These are phyloP conservation scores for Athene noctua DNA, from an alignment of 2,113 vertebrate species.

Conservation along the genomic window DNA sequence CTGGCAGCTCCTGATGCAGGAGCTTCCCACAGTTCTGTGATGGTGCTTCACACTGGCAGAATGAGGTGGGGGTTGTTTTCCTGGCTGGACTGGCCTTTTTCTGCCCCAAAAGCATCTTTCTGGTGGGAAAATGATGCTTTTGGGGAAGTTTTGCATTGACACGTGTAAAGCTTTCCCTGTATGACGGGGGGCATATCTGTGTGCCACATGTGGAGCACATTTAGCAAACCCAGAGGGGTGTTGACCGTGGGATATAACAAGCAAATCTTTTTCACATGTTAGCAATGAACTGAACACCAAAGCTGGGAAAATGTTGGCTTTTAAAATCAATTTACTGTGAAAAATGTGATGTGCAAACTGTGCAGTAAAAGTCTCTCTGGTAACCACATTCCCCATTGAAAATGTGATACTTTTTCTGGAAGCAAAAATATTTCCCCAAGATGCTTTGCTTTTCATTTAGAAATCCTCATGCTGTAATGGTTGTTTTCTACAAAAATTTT, in stretches of 20 bases:
- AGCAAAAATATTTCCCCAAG: not conserved
- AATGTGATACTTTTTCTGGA: not conserved
- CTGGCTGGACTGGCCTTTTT: not conserved
- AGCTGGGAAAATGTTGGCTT: not conserved
- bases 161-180: not conserved
- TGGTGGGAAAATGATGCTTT: not conserved
- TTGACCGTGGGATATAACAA: not conserved
- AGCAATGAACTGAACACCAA: not conserved
- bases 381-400: not conserved
- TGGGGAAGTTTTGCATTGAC: not conserved
- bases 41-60: accelerated
- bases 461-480: not conserved
- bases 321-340: not conserved
- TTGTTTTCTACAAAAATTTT: not conserved
- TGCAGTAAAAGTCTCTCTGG: not conserved
- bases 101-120: not conserved
- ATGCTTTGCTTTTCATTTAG: not conserved
- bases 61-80: not conserved
- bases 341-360: not conserved
- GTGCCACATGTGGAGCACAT: not conserved
- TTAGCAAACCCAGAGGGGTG: not conserved
- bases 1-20: not conserved
- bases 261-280: not conserved
- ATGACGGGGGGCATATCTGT: accelerated
- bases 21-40: not conserved